Conservation (phyloP, 2,888 invertebrate species). For the Andrena camellia region DNA sequence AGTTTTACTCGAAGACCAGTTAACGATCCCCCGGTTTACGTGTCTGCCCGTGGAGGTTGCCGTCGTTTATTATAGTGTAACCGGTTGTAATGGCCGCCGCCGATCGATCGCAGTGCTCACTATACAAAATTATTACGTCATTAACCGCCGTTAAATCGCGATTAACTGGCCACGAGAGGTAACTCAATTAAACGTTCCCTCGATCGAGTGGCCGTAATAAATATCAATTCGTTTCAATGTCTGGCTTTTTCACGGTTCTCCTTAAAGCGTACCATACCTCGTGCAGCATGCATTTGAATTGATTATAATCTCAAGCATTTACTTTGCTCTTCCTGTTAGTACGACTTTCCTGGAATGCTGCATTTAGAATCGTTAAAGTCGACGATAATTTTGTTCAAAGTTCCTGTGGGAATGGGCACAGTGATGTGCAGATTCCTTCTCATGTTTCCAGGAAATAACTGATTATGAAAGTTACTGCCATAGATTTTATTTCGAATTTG, state of each 20-base stretch:
- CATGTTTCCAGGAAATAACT: no score
- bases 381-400: no score
- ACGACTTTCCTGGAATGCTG: background rate
- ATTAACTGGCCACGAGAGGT: constrained; percentile 32
- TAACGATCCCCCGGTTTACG: constrained; percentile 50
- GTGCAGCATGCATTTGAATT: background rate
- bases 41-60: constrained; percentile 11
- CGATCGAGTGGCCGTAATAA: constrained; percentile 24
- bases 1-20: constrained; percentile 32
- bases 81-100: constrained; percentile 47
- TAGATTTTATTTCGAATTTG: no score
- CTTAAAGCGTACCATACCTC: background rate
- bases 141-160: constrained; percentile 47
- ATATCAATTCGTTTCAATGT: constrained; percentile 32
- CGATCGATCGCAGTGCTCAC: constrained; percentile 30
- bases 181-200: constrained; percentile 43
- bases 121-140: constrained; percentile 52
- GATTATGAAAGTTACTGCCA: no score
- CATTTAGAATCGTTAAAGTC: background rate
- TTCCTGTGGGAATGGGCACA: background rate
- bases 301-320: constrained; percentile 1
- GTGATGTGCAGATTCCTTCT: background rate
- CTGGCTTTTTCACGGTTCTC: background rate
- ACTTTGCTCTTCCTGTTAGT: background rate
- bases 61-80: constrained; percentile 36